phyloP scores from a whole-genome alignment of 2,113 vertebrate genomes.

The Taxidea taxus region DNA sequence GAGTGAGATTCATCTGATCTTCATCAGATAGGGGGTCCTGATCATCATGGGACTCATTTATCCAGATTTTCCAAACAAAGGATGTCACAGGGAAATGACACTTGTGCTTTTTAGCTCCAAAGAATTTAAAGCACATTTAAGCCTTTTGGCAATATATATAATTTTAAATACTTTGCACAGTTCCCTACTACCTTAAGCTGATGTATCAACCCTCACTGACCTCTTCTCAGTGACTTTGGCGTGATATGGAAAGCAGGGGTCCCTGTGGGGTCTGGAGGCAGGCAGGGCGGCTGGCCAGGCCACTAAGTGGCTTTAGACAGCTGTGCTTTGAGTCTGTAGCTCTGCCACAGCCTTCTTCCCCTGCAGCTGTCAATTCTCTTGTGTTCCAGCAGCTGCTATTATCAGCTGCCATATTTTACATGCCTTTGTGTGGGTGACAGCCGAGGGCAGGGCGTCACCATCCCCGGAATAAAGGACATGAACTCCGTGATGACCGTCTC shows the following conservation, averaged over 20 bases:
- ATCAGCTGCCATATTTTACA: conserved; percentile 50
- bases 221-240: neutral
- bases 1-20: neutral
- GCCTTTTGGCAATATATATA: neutral
- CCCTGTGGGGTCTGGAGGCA: neutral
- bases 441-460: neutral
- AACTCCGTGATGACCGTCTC: neutral
- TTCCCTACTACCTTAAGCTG: neutral
- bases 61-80: neutral
- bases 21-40: neutral
- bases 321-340: neutral
- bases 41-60: neutral
- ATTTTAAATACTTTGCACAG: neutral
- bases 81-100: neutral
- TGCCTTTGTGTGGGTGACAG: conserved; percentile 50
- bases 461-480: neutral
- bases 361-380: neutral
- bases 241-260: neutral
- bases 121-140: neutral
- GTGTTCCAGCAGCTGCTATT: conserved; percentile 32
- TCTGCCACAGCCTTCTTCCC: neutral
- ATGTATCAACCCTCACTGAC: neutral
- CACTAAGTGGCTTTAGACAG: conserved; percentile 15
- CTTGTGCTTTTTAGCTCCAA: neutral
- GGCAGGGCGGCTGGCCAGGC: neutral